Percentiles rank a stretch among this genome's conserved stretches.
Conservation (phyloP, 2,888 invertebrate species). For the Zelleria hepariella region DNA sequence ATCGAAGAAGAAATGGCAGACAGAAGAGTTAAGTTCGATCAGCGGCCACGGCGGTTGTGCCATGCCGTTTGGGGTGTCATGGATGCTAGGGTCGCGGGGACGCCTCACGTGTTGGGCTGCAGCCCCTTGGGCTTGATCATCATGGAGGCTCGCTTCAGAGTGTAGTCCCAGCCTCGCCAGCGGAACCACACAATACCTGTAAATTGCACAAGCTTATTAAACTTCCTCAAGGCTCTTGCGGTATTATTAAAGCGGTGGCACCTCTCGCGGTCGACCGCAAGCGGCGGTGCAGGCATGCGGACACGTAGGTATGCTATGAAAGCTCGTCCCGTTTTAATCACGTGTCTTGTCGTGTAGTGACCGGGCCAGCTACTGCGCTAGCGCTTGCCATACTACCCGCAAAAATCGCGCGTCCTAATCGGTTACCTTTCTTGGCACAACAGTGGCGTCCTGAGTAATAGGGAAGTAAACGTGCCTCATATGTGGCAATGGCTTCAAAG, state of each 20-base stretch:
- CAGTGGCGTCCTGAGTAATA: too few relatives aligned
- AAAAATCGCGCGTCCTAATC: too few relatives aligned
- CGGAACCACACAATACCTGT: slow-evolving; percentile 94
- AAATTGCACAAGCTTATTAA: neutral
- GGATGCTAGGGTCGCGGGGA: neutral
- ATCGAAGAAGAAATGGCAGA: neutral
- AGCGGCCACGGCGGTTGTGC: neutral
- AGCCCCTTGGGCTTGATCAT: slow-evolving; percentile 90
- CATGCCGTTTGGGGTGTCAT: neutral
- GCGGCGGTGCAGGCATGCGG: neutral
- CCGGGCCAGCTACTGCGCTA: too few relatives aligned
- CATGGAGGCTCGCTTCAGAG: slow-evolving; percentile 89
- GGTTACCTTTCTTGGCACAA: too few relatives aligned
- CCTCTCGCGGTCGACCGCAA: neutral
- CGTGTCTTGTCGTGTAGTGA: too few relatives aligned
- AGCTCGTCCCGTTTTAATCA: neutral
- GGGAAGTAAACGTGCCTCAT: too few relatives aligned
- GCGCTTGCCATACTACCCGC: too few relatives aligned
- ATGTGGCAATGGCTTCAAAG: too few relatives aligned
- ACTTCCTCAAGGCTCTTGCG: neutral
- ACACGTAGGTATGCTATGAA: neutral
- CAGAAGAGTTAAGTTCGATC: neutral
- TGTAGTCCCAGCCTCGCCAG: slow-evolving; percentile 96
- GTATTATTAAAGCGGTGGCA: neutral
- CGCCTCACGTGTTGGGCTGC: slow-evolving; percentile 58